Conservation (phyloP, 2,113 vertebrate species). For the Alligator mississippiensis region DNA sequence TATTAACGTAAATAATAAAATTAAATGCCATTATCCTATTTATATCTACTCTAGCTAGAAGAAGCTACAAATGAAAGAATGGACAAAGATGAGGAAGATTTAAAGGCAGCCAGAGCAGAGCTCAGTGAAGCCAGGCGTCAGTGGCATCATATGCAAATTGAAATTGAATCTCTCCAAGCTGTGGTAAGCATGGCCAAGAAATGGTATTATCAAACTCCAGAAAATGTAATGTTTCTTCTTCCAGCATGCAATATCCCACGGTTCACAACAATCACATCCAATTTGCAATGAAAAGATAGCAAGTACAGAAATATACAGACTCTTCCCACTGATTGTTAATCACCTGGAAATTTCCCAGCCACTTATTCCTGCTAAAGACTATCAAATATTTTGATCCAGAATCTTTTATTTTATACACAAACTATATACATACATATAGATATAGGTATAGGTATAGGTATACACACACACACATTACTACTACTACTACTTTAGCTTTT, state of each 20-base stretch:
- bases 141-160: constrained; percentile 93
- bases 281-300: rapidly evolving
- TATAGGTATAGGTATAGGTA: too few relatives aligned
- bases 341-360: background rate
- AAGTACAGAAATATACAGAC: rapidly evolving
- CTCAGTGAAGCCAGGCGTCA: constrained; percentile 89
- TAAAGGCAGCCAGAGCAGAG: constrained; percentile 90
- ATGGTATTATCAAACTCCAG: background rate
- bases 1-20: background rate
- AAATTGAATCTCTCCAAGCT: constrained; percentile 93
- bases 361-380: background rate
- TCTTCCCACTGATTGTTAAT: rapidly evolving
- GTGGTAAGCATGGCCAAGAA: constrained; percentile 80
- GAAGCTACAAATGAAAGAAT: constrained; percentile 85
- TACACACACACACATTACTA: too few relatives aligned
- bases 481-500: background rate
- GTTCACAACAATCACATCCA: background rate
- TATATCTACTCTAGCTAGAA: constrained; percentile 68
- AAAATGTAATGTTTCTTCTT: background rate
- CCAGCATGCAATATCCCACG: background rate
- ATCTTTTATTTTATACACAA: background rate
- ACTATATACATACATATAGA: rapidly evolving
- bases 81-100: constrained; percentile 84
- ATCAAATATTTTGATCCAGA: rapidly evolving
- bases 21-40: background rate